These are phyloP conservation scores for Bubo blakistoni DNA, from an alignment of 2,113 vertebrate genomes.

Conservation along the genomic window DNA sequence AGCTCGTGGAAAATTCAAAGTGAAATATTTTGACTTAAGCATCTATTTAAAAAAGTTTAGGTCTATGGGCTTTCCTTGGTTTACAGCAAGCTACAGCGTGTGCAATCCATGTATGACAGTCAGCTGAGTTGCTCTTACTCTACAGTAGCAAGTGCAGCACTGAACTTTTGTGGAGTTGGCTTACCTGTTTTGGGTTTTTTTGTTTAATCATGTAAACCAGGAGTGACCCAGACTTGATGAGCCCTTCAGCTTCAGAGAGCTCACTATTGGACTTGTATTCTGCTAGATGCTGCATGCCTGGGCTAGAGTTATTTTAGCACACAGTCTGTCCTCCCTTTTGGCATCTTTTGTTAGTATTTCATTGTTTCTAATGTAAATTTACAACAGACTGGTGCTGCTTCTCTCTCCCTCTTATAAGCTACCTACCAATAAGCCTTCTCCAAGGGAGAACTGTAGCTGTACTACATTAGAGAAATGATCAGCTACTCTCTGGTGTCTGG, in stretches of 20 bases:
- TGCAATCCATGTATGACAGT: fast-evolving
- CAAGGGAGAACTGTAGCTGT: neutral
- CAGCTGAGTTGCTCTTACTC: neutral
- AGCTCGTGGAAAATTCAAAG: neutral
- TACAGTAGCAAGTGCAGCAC: neutral
- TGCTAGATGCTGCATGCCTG: fast-evolving
- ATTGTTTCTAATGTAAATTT: neutral
- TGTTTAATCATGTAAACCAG: neutral
- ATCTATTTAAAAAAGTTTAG: neutral
- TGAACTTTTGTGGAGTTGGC: neutral
- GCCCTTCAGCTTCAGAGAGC: neutral
- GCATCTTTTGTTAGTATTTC: neutral
- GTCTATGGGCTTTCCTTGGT: neutral
- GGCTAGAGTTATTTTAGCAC: neutral
- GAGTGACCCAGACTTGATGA: neutral
- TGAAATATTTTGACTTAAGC: neutral
- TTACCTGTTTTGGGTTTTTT: too few species aligned
- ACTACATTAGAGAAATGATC: fast-evolving
- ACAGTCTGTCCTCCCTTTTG: neutral
- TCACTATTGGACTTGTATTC: fast-evolving
- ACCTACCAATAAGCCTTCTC: neutral
- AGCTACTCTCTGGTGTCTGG: too few species aligned
- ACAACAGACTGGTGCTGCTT: neutral
- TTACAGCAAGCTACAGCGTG: neutral
- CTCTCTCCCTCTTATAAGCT: neutral